Evolutionary conservation across 2,888 invertebrate genomes (phyloP).

Genomic region (Andrena dorsata): DNA sequence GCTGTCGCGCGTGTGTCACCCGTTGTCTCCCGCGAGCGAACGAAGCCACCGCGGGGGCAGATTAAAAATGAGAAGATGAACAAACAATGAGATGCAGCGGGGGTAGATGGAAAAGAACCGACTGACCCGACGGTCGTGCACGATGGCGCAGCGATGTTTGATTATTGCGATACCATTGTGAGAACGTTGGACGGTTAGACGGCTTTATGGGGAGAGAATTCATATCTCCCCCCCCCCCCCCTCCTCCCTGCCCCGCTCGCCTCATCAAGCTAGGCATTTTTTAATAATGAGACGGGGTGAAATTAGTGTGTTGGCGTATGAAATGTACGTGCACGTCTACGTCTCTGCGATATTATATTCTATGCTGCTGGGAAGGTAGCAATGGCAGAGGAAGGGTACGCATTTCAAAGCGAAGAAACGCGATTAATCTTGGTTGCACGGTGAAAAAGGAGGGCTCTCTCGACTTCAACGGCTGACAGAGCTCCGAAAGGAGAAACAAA

Average conservation of each 20-base stretch:
- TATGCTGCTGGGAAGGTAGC: neutral
- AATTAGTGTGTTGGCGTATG: too few relatives aligned
- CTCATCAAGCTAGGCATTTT: too few relatives aligned
- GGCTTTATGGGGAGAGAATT: too few relatives aligned
- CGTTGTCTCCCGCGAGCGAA: neutral
- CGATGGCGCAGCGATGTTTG: too few relatives aligned
- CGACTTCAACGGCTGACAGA: neutral
- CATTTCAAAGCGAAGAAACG: neutral
- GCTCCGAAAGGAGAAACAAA: neutral
- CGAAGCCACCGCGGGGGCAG: neutral
- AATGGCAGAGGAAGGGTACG: neutral
- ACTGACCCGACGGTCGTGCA: constrained; percentile 3
- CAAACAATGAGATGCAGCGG: constrained; percentile 6
- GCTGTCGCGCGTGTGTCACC: constrained; percentile 2
- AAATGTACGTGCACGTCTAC: too few relatives aligned
- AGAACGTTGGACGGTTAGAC: too few relatives aligned
- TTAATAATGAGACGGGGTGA: too few relatives aligned
- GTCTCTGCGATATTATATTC: neutral
- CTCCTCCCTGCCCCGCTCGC: too few relatives aligned
- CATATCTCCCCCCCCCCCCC: too few relatives aligned
- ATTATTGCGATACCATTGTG: too few relatives aligned
- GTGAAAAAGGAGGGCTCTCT: neutral
- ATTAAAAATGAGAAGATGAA: constrained; percentile 21
- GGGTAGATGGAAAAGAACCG: neutral
- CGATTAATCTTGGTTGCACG: constrained; percentile 14